Conservation (phyloP, 2,888 invertebrate genomes). For the Bembecia ichneumoniformis region DNA sequence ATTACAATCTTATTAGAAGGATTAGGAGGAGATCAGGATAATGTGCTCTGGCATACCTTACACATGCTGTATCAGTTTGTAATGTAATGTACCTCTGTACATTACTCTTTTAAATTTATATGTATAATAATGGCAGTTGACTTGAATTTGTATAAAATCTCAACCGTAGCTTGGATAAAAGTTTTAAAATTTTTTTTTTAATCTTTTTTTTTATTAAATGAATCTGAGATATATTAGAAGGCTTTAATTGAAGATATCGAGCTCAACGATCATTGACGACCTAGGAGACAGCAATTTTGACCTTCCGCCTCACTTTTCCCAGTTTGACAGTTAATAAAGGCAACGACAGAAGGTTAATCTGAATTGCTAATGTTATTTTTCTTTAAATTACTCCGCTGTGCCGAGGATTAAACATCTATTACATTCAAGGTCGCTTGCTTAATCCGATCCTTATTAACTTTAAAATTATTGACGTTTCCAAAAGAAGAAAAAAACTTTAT, state of each 20-base stretch:
- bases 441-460: conserved; percentile 35
- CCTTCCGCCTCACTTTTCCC: conserved; percentile 32
- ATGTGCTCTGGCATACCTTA: too few relatives aligned
- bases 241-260: conserved; percentile 16
- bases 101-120: too few relatives aligned
- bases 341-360: conserved; percentile 52
- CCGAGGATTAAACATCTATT: conserved; percentile 53
- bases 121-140: too few relatives aligned
- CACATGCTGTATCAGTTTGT: too few relatives aligned
- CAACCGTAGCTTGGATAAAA: too few relatives aligned
- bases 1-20: too few relatives aligned
- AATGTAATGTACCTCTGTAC: too few relatives aligned
- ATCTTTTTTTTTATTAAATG: too few relatives aligned
- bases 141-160: too few relatives aligned
- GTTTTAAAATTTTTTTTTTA: too few relatives aligned
- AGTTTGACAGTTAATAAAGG: conserved; percentile 66
- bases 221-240: too few relatives aligned
- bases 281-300: conserved; percentile 54
- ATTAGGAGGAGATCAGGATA: too few relatives aligned
- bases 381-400: conserved; percentile 61
- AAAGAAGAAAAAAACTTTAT: conserved; percentile 18
- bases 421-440: conserved; percentile 55
- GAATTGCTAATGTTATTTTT: conserved; percentile 72
- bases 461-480: conserved; percentile 1
- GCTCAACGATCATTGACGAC: conserved; percentile 29